A percentile compares a stretch with the other conserved stretches of the same genome.
Evolutionary conservation across 2,888 invertebrate genomes (phyloP).

Genomic region (Chromoteleia sp.): DNA sequence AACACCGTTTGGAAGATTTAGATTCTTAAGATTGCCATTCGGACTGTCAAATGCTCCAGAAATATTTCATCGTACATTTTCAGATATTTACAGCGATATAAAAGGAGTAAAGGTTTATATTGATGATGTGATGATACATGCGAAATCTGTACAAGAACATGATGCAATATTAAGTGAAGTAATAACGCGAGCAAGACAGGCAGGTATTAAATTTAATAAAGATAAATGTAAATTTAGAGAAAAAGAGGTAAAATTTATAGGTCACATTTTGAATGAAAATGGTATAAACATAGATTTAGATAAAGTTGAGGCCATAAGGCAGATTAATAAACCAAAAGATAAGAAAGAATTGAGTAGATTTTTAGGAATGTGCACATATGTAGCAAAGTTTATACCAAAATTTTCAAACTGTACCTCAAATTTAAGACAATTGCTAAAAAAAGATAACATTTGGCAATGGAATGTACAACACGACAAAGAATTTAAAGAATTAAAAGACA

Average conservation of each 20-base stretch:
- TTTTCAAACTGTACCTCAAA: conserved; percentile 66
- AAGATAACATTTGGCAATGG: conserved; percentile 73
- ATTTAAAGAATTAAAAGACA: conserved; percentile 69
- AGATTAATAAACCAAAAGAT: conserved; percentile 50
- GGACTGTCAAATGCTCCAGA: conserved; percentile 61
- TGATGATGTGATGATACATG: conserved; percentile 64
- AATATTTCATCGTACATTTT: conserved; percentile 37
- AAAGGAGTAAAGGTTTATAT: conserved; percentile 22
- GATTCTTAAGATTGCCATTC: conserved; percentile 74
- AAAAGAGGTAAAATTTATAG: conserved; percentile 52
- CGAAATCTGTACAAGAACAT: conserved; percentile 45
- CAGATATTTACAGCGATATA: conserved; percentile 59
- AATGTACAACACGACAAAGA: conserved; percentile 67
- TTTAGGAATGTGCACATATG: conserved; percentile 74
- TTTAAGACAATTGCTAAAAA: conserved; percentile 72
- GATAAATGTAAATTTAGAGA: conserved; percentile 58
- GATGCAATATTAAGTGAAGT: conserved; percentile 47
- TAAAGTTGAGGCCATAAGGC: conserved; percentile 65
- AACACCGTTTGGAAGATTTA: conserved; percentile 75
- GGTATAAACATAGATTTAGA: conserved; percentile 57
- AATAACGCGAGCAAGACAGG: conserved; percentile 41
- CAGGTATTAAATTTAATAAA: conserved; percentile 61
- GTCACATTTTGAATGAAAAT: conserved; percentile 57
- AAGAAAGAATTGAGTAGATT: conserved; percentile 51
- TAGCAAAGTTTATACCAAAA: conserved; percentile 74